Evolutionary conservation across 2,797 vertebrate species (phyloP).

Genomic region (Odontamblyopus lacepedii): DNA sequence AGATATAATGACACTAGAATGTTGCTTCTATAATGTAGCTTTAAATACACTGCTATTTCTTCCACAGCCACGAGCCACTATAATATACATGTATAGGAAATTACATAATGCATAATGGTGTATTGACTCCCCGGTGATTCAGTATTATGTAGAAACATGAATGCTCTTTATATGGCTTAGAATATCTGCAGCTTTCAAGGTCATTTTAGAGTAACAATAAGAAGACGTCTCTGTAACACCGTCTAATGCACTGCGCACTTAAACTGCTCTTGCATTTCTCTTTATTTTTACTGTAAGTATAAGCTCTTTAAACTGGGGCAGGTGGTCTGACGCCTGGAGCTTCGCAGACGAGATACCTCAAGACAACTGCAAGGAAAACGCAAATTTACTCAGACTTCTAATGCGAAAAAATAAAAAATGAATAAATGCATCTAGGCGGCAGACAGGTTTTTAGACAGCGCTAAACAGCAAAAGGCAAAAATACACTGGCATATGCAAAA

Average conservation of each 20-base stretch:
- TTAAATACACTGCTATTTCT: too few species aligned
- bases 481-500: constrained; percentile 14
- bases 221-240: background rate
- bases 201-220: background rate
- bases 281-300: constrained; percentile 35
- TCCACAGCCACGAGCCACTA: too few species aligned
- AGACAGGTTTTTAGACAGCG: constrained; percentile 16
- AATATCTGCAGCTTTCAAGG: background rate
- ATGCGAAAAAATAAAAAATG: constrained; percentile 6
- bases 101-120: too few species aligned
- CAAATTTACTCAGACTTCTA: constrained; percentile 25
- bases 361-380: constrained; percentile 8
- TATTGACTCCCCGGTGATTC: background rate
- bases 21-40: too few species aligned
- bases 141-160: background rate
- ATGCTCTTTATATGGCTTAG: background rate
- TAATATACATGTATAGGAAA: too few species aligned
- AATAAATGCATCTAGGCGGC: background rate
- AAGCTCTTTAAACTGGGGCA: constrained; percentile 51
- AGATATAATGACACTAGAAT: too few species aligned
- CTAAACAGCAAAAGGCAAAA: constrained; percentile 14
- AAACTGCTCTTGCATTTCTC: background rate
- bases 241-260: background rate
- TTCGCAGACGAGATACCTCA: constrained; percentile 38
- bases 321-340: constrained; percentile 55